phyloP scores from a whole-genome alignment of 2,797 vertebrate genomes.

The Silurus lanzhouensis region DNA sequence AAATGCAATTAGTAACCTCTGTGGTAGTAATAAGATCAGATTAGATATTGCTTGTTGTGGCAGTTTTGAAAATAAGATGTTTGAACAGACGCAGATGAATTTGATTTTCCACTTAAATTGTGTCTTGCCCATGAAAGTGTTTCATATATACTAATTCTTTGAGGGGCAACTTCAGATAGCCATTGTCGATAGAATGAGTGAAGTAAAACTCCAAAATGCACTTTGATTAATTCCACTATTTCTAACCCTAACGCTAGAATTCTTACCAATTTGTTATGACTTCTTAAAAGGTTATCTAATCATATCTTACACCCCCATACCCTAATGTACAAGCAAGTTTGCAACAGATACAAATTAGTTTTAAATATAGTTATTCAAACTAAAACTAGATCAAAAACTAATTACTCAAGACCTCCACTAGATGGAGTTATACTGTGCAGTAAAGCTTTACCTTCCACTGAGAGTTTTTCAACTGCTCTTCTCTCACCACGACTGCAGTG shows the following conservation, averaged over 20 bases:
- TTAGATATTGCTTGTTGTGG: too few species aligned
- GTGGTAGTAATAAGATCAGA: too few species aligned
- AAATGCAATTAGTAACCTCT: too few species aligned
- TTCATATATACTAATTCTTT: background rate
- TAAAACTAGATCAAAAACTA: background rate
- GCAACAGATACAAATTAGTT: background rate
- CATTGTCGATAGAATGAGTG: background rate
- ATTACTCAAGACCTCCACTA: conserved; percentile 49
- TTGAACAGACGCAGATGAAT: too few species aligned
- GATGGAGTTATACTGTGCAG: conserved; percentile 45
- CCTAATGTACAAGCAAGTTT: background rate
- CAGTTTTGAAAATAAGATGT: too few species aligned
- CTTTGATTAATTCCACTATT: background rate
- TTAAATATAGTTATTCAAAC: too few species aligned
- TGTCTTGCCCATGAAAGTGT: background rate
- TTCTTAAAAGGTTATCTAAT: too few species aligned
- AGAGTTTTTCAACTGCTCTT: background rate
- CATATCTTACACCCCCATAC: background rate
- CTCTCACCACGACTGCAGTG: conserved; percentile 5
- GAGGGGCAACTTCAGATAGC: background rate
- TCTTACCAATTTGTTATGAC: background rate
- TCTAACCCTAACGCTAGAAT: too few species aligned
- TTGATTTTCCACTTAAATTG: too few species aligned
- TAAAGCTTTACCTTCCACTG: conserved; percentile 64
- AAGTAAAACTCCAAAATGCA: background rate